Conservation (phyloP, 2,113 vertebrate genomes). For the Paralichthys olivaceus region DNA sequence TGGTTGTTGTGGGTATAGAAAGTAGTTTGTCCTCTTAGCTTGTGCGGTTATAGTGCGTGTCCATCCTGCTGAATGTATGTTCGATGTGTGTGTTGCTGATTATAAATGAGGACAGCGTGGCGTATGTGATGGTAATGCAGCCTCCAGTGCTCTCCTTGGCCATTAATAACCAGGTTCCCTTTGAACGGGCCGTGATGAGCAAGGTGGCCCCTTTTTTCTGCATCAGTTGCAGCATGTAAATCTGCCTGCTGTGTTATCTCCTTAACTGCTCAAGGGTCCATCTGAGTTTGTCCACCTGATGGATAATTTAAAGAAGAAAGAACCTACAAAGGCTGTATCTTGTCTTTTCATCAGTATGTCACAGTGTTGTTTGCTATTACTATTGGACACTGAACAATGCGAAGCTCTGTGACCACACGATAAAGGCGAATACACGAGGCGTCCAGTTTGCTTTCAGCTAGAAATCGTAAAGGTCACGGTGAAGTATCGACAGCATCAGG, state of each 20-base stretch:
- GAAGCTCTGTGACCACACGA: background rate
- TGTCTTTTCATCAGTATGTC: constrained; percentile 36
- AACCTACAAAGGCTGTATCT: constrained; percentile 37
- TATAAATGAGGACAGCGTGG: constrained; percentile 55
- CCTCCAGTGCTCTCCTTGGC: constrained; percentile 65
- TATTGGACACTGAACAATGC: background rate
- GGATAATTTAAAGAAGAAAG: constrained; percentile 50
- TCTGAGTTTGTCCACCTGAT: constrained; percentile 69
- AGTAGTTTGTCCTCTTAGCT: constrained; percentile 57
- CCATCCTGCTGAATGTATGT: constrained; percentile 2
- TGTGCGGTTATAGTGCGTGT: constrained; percentile 38
- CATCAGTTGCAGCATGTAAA: constrained; percentile 79
- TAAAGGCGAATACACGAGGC: background rate
- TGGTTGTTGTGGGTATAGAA: constrained; percentile 62
- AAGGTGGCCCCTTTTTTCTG: constrained; percentile 58
- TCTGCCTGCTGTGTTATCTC: constrained; percentile 71
- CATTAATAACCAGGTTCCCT: constrained; percentile 76
- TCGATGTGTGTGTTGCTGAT: constrained; percentile 45
- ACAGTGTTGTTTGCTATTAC: background rate
- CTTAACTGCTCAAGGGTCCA: constrained; percentile 78
- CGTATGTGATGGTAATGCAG: constrained; percentile 71
- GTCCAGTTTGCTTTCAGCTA: too few relatives aligned
- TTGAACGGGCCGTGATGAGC: constrained; percentile 76
- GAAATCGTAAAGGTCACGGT: too few relatives aligned
- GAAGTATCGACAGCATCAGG: too few relatives aligned